These are phyloP conservation scores for Zaprionus vittiger DNA, from an alignment of 1,140 invertebrate species.

Conservation along the genomic window DNA sequence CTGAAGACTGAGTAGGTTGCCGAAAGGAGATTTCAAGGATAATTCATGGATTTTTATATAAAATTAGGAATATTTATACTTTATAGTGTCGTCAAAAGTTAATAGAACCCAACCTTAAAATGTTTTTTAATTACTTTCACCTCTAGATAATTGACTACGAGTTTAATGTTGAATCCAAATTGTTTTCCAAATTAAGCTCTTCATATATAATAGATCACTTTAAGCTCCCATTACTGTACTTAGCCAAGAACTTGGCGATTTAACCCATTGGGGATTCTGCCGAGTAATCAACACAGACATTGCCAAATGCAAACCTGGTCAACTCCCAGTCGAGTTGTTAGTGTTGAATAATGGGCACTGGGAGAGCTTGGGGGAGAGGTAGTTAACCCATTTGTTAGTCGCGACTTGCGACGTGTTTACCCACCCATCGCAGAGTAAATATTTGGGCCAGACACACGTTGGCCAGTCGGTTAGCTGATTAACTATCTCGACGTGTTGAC, in stretches of 20 bases:
- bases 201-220: not conserved
- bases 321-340: slow-evolving; percentile 6
- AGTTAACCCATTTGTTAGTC: slow-evolving; percentile 21
- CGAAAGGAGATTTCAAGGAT: too few relatives aligned
- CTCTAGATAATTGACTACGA: not conserved
- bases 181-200: not conserved
- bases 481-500: slow-evolving; percentile 72
- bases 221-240: not conserved
- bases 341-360: too few relatives aligned
- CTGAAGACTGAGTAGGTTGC: too few relatives aligned
- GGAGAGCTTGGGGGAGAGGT: slow-evolving; percentile 25
- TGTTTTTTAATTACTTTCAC: not conserved
- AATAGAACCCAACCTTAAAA: too few relatives aligned
- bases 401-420: slow-evolving; percentile 29
- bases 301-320: slow-evolving; percentile 3
- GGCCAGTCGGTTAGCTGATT: slow-evolving; percentile 62
- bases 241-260: not conserved
- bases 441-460: slow-evolving; percentile 54
- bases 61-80: too few relatives aligned
- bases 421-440: slow-evolving; percentile 51
- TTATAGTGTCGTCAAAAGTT: too few relatives aligned
- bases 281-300: slow-evolving; percentile 24
- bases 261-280: not conserved
- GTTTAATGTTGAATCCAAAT: not conserved
- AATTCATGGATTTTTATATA: too few relatives aligned